Conservation (phyloP, 1,140 invertebrate genomes). For the Trichonephila clavata region DNA sequence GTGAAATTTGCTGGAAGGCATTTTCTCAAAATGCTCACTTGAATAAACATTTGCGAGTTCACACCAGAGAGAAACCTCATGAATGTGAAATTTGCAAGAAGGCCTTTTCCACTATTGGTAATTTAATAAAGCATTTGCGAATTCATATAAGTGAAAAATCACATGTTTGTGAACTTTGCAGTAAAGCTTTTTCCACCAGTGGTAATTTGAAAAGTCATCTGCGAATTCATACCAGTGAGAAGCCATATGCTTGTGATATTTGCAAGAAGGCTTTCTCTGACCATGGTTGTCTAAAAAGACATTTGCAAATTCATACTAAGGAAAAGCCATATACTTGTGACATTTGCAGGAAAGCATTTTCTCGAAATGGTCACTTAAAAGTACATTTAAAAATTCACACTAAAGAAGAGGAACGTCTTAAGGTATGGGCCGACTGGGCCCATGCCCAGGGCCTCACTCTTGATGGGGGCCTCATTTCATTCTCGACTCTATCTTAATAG, state of each 20-base stretch:
- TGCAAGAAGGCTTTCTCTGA: slow-evolving; percentile 99
- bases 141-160: slow-evolving; percentile 99
- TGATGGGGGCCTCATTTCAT: no score
- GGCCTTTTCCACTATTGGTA: slow-evolving; percentile 98
- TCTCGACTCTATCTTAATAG: no score
- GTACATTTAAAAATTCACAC: slow-evolving; percentile 99
- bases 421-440: no score
- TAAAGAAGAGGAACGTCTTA: slow-evolving; percentile 85
- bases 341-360: slow-evolving; percentile 98
- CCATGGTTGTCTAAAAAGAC: slow-evolving; percentile 98
- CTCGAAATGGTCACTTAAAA: slow-evolving; percentile 97
- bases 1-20: no score
- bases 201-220: slow-evolving; percentile 98
- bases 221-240: slow-evolving; percentile 97
- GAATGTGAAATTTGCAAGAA: slow-evolving; percentile 88
- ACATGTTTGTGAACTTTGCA: slow-evolving; percentile 90
- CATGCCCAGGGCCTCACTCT: no score
- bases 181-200: slow-evolving; percentile 98
- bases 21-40: no score
- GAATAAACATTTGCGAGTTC: not conserved
- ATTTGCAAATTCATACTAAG: slow-evolving; percentile 97
- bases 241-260: slow-evolving; percentile 96
- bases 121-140: slow-evolving; percentile 97
- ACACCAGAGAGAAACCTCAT: not conserved
- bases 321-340: slow-evolving; percentile 98